Base-by-base conservation (phyloP, 1,140 invertebrate genomes). In the Neodiprion fabricii region DNA sequence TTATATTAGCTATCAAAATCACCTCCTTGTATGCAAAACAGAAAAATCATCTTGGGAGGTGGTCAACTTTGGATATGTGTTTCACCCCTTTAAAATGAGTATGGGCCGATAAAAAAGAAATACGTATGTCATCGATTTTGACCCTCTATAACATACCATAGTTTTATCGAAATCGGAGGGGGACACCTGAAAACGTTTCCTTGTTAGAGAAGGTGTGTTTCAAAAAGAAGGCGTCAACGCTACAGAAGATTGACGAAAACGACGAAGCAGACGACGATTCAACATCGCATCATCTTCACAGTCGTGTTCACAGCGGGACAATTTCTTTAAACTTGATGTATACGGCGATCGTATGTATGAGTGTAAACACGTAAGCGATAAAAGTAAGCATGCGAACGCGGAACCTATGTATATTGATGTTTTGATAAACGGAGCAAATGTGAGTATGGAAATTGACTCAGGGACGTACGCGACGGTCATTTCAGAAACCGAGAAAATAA, bases 361-460 rank as follows among this genome's bases (percentile, higher is more conserved):
- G 17, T 21, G 17, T 21, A 21, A 21, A 21, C 17, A 21, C 17
- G 50, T 53, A 11, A 53, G 14, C 0, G 10, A 53, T 10, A 53
- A 53, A 53, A 10, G 50, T 11, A 53, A 21, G 17, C 17, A 21
- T 21, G 17, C 17, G 17, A 21, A 21, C 50, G 50, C n/a, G 10
- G 10, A 53, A n/a, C 61, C 72, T 7, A 73, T 73, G 72, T 73
- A 67, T 53, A 40, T 67, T 9, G 40, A 67, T 49, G 23, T 73
- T 65, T 10, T 10, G 8, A 48, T 73, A 10, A 67, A 67, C 23
- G 65, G 21, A 7, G 48, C n/a, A 21, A 7, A 48, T 10, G 12
- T 75, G n/a, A 47, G n/a, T 8, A 75, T 75, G 74, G 70, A 75
- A 72, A 53, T 75, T 8, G 74, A 75, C 47, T 48, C 74, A 8